Evolutionary conservation across 2,888 invertebrate species (phyloP), one percentile per base, ranked within the genome.

Genomic region (Ophonus ardosiacus): DNA sequence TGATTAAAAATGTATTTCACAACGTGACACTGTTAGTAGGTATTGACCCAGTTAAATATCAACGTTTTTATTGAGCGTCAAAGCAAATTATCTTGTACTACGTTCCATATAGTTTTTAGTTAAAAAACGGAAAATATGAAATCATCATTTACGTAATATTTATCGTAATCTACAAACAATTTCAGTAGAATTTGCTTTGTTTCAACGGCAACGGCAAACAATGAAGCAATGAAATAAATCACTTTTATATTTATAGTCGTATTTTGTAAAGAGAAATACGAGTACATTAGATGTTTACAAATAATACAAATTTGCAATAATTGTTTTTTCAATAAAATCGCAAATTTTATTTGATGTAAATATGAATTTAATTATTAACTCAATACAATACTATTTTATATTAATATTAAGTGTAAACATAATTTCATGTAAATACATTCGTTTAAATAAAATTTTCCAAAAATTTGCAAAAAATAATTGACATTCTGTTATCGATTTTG

Each of bases 31-130:
- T 68, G 68, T 68, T 68, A 68, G 15, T 38, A 68, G 68, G 31
- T 68, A 68, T 68, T 68, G 68, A 68, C 68, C 68, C 31, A 68
- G 31, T 68, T 68, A 21, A 63, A 63, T 63, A 68, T 68, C 68
- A 68, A 4, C 68, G n/a, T 68, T 68, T 63, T 63, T 38, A 63
- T 24, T 63, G 13, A 24, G 31, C 68, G 38, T 13, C 38, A n/a
- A 68, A 8, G n/a, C n/a, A 24, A 24, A 65, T 24, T 68, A 68
- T 68, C 68, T 38, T 24, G 38, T 68, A 68, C 7, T 68, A 38
- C 38, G 15, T 68, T 68, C 1, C 7, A 38, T 68, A 15, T 31
- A 38, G 31, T 68, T 68, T 63, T 63, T 18, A 13, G 24, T 1
- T 31, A 24, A 63, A 68, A 68, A 68, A 38, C 7, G 17, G 18